These are phyloP conservation scores for Beris morrisii DNA, from an alignment of 2,888 invertebrate genomes.

Conservation along the genomic window DNA sequence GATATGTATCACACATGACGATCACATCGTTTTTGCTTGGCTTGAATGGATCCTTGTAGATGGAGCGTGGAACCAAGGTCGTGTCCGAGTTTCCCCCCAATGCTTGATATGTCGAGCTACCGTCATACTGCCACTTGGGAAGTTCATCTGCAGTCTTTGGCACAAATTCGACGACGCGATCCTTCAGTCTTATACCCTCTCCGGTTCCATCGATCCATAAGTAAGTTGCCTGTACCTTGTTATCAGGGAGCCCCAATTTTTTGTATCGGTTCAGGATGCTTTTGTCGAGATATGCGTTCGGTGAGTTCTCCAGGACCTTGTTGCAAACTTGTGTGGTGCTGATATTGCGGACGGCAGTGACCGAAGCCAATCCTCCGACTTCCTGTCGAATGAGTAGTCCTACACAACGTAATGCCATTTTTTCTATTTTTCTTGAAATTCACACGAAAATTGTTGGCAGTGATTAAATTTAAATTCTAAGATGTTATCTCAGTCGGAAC, in stretches of 20 bases:
- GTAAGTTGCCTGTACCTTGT: slow-evolving; percentile 65
- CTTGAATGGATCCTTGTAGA: slow-evolving; percentile 81
- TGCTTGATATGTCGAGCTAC: slow-evolving; percentile 71
- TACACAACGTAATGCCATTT: slow-evolving; percentile 53
- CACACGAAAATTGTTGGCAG: too few species aligned
- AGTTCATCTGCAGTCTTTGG: slow-evolving; percentile 65
- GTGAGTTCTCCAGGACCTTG: slow-evolving; percentile 61
- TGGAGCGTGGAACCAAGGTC: slow-evolving; percentile 72
- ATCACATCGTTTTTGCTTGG: slow-evolving; percentile 69
- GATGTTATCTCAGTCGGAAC: too few species aligned
- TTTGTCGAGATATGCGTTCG: slow-evolving; percentile 81
- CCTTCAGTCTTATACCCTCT: slow-evolving; percentile 69
- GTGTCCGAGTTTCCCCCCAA: slow-evolving; percentile 70
- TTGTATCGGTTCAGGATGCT: slow-evolving; percentile 70
- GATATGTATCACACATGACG: slow-evolving; percentile 77
- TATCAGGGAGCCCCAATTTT: slow-evolving; percentile 63
- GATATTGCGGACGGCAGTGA: slow-evolving; percentile 36
- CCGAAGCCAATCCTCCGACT: slow-evolving; percentile 38
- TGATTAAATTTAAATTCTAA: too few species aligned
- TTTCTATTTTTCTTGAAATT: slow-evolving; percentile 14
- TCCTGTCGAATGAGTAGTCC: slow-evolving; percentile 51
- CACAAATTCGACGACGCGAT: slow-evolving; percentile 67
- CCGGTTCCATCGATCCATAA: slow-evolving; percentile 79
- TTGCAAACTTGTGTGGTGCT: slow-evolving; percentile 38
- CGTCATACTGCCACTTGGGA: slow-evolving; percentile 77